Percentiles rank a stretch among this genome's conserved stretches.
phyloP scores from a whole-genome alignment of 30 jellyfish, hydroid and myxozoan species.

The Pelagia noctiluca region DNA sequence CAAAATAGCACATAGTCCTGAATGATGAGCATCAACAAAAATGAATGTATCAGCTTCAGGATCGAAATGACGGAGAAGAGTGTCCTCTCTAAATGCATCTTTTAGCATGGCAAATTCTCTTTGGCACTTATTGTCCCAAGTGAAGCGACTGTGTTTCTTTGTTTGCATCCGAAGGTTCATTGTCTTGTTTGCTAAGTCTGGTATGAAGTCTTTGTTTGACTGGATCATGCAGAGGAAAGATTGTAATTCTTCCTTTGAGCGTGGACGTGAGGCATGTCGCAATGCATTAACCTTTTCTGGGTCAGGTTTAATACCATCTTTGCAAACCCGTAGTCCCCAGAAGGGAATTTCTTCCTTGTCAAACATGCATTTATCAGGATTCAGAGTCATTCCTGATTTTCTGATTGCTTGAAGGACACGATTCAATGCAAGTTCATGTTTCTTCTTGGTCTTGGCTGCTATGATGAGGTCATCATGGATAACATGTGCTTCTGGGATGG shows the following conservation, averaged over 20 bases:
- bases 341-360: slow-evolving; percentile 56
- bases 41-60: no score
- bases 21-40: no score
- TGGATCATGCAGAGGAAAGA: slow-evolving; percentile 74
- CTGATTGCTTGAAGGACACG: slow-evolving; percentile 27
- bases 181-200: slow-evolving; percentile 44
- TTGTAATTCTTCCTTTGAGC: slow-evolving; percentile 22
- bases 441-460: background rate
- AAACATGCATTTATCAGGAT: slow-evolving; percentile 62
- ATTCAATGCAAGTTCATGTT: background rate
- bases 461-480: background rate
- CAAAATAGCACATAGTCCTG: slow-evolving; percentile 49
- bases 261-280: slow-evolving; percentile 34
- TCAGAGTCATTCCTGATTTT: slow-evolving; percentile 53
- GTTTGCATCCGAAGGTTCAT: slow-evolving; percentile 31
- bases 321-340: slow-evolving; percentile 64
- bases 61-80: no score
- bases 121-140: slow-evolving; percentile 26
- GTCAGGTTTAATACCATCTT: slow-evolving; percentile 49
- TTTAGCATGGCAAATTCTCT: slow-evolving; percentile 13
- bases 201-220: slow-evolving; percentile 59
- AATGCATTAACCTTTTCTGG: slow-evolving; percentile 66
- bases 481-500: background rate
- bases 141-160: slow-evolving; percentile 21
- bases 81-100: slow-evolving; percentile 31